Percentiles rank a stretch among this genome's conserved stretches.
These are phyloP conservation scores for Cercopithecus mona DNA, from an alignment of 2,113 vertebrate genomes.

Conservation along the genomic window DNA sequence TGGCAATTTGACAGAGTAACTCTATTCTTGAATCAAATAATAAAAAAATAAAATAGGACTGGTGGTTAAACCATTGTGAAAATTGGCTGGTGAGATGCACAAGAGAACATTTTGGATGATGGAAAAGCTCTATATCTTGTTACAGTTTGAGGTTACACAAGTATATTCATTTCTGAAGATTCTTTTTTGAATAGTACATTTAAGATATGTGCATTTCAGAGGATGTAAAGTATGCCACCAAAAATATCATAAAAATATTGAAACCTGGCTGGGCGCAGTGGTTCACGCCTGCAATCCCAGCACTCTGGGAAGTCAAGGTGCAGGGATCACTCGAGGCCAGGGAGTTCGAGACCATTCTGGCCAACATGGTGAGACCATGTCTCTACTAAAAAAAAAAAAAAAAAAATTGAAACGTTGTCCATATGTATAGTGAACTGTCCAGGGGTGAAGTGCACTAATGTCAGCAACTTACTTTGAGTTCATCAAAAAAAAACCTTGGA, in stretches of 20 bases:
- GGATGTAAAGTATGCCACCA: background rate
- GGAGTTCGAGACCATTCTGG: too few species aligned
- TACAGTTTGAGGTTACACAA: background rate
- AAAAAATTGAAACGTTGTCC: background rate
- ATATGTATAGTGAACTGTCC: background rate
- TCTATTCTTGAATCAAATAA: background rate
- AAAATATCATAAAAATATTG: background rate
- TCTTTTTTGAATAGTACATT: background rate
- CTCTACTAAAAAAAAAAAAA: background rate
- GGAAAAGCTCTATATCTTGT: background rate
- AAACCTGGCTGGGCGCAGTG: too few species aligned
- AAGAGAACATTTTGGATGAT: background rate
- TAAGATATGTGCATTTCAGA: background rate
- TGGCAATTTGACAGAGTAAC: background rate
- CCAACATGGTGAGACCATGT: too few species aligned
- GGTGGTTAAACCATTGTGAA: background rate
- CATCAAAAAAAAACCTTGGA: background rate
- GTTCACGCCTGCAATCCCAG: too few species aligned
- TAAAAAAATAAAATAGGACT: background rate
- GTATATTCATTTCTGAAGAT: background rate
- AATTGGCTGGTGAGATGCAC: background rate
- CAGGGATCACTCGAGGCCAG: too few species aligned
- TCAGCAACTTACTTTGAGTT: background rate
- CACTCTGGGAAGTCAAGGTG: too few species aligned
- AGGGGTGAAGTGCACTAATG: background rate